phyloP scores from a whole-genome alignment of 1,140 invertebrate species.

The Laodelphax striatellus region DNA sequence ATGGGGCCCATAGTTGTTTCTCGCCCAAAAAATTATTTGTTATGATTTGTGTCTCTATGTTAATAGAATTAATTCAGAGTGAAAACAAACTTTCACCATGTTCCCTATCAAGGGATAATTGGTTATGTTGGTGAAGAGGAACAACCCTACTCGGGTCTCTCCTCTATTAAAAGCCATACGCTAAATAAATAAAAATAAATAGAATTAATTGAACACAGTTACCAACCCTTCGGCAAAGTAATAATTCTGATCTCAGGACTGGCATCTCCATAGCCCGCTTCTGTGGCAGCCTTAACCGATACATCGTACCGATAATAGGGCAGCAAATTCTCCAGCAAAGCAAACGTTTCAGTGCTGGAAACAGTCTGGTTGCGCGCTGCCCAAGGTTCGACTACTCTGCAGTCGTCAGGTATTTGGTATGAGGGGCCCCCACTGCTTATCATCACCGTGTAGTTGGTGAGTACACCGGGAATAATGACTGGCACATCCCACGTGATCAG shows the following conservation, averaged over 20 bases:
- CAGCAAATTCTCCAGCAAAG: not conserved
- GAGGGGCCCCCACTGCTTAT: not conserved
- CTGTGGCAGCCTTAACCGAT: not conserved
- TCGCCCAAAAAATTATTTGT: too few relatives aligned
- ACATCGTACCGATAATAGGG: not conserved
- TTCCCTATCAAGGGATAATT: too few relatives aligned
- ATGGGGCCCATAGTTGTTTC: too few relatives aligned
- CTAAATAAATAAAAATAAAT: too few relatives aligned
- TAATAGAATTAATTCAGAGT: too few relatives aligned
- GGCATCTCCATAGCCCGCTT: not conserved
- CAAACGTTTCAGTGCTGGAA: not conserved
- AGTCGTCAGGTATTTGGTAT: not conserved
- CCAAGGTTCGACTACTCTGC: not conserved
- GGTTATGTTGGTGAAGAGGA: too few relatives aligned
- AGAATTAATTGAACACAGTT: too few relatives aligned
- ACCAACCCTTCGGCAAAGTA: not conserved
- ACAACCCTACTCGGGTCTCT: too few relatives aligned
- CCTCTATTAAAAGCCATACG: too few relatives aligned
- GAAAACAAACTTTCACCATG: too few relatives aligned
- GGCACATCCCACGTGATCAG: not conserved
- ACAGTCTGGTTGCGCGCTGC: not conserved
- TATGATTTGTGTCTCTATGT: too few relatives aligned
- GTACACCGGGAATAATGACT: not conserved
- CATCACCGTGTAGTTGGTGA: not conserved
- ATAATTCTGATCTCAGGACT: not conserved